Percentiles rank a stretch among this genome's conserved stretches.
Conservation (phyloP, 2,797 vertebrate genomes). For the Fistularia tabacaria region DNA sequence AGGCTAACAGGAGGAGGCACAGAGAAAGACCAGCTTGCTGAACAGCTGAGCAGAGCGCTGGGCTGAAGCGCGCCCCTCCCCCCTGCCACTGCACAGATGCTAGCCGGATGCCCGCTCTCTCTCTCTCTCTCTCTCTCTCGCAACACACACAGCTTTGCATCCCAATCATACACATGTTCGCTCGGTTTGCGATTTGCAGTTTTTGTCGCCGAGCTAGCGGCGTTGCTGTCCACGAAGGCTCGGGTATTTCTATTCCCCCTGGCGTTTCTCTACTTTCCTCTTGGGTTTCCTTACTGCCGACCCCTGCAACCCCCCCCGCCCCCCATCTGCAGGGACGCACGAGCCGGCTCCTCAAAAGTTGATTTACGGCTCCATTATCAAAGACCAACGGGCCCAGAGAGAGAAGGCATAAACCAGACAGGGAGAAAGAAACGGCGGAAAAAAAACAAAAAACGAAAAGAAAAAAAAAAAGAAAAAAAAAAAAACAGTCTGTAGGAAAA, state of each 20-base stretch:
- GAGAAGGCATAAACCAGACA: slow-evolving; percentile 9
- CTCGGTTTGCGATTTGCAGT: slow-evolving; percentile 28
- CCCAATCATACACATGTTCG: slow-evolving; percentile 29
- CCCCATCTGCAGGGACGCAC: slow-evolving; percentile 16
- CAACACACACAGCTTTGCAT: slow-evolving; percentile 25
- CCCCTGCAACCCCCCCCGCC: slow-evolving; percentile 3
- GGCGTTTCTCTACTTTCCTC: slow-evolving; percentile 3
- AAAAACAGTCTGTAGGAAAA: not conserved
- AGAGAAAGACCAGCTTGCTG: slow-evolving; percentile 48
- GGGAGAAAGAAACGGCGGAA: not conserved
- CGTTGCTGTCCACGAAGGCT: slow-evolving; percentile 8
- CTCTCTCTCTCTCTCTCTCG: too few species aligned
- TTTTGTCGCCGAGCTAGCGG: slow-evolving; percentile 6
- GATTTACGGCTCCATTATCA: slow-evolving; percentile 51
- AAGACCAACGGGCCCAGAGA: slow-evolving; percentile 27
- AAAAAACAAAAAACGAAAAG: not conserved
- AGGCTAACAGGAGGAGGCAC: slow-evolving; percentile 19
- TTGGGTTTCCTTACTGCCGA: slow-evolving; percentile 1
- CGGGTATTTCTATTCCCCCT: slow-evolving; percentile 7
- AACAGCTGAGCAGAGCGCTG: slow-evolving; percentile 61
- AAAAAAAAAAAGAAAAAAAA: not conserved
- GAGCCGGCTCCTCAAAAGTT: slow-evolving; percentile 23
- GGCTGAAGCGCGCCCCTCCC: slow-evolving; percentile 61
- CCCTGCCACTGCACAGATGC: slow-evolving; percentile 49
- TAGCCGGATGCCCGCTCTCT: slow-evolving; percentile 42